Evolutionary conservation across 2,888 invertebrate species (phyloP).

Genomic region (Eledona agricola): DNA sequence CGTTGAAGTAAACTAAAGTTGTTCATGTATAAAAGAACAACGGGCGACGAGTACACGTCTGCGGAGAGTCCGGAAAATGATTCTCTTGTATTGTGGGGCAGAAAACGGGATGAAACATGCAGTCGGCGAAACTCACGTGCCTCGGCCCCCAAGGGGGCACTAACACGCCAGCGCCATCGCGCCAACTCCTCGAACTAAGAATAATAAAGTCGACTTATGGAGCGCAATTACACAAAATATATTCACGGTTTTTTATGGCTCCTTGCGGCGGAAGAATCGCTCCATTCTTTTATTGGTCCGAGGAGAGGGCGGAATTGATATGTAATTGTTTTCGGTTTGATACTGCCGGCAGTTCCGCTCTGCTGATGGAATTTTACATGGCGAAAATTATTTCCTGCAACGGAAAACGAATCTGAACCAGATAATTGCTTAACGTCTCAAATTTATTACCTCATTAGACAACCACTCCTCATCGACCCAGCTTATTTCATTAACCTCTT

Average conservation of each 20-base stretch:
- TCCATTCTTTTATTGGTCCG: slow-evolving; percentile 63
- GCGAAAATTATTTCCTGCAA: too few species aligned
- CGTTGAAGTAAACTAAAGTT: slow-evolving; percentile 37
- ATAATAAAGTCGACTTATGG: slow-evolving; percentile 64
- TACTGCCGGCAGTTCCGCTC: slow-evolving; percentile 50
- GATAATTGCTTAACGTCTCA: too few species aligned
- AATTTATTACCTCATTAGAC: too few species aligned
- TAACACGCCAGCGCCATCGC: slow-evolving; percentile 62
- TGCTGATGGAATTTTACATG: too few species aligned
- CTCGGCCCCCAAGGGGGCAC: slow-evolving; percentile 57
- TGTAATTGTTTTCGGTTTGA: slow-evolving; percentile 61
- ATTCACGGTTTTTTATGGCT: slow-evolving; percentile 65
- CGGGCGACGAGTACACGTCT: slow-evolving; percentile 28
- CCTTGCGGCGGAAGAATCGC: slow-evolving; percentile 63
- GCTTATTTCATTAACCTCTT: too few species aligned
- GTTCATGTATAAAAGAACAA: slow-evolving; percentile 40
- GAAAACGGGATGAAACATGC: slow-evolving; percentile 37
- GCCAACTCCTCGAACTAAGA: slow-evolving; percentile 57
- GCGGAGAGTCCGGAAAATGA: slow-evolving; percentile 32
- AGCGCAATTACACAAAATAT: slow-evolving; percentile 64
- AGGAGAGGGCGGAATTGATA: slow-evolving; percentile 61
- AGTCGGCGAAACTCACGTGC: slow-evolving; percentile 51
- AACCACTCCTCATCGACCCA: too few species aligned
- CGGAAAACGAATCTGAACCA: too few species aligned
- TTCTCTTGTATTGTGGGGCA: slow-evolving; percentile 37